These are phyloP conservation scores for Tetranychus urticae DNA, from an alignment of 1,140 invertebrate species.

Conservation along the genomic window DNA sequence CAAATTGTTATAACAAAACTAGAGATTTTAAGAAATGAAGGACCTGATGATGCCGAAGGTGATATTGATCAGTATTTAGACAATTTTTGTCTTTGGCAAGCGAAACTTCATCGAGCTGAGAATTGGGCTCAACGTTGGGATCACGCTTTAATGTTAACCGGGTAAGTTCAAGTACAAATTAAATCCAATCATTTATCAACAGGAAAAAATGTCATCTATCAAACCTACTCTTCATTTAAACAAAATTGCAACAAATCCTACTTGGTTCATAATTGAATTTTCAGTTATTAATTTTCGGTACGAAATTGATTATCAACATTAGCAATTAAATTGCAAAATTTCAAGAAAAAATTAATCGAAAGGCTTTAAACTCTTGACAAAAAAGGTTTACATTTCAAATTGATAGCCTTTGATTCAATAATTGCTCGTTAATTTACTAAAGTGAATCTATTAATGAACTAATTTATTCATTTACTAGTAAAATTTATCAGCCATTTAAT, in stretches of 20 bases:
- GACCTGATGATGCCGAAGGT: conserved; percentile 14
- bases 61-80: conserved; percentile 19
- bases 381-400: too few relatives aligned
- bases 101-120: neutral
- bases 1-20: conserved; percentile 13
- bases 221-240: too few relatives aligned
- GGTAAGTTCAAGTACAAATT: conserved; percentile 11
- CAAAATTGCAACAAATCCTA: too few relatives aligned
- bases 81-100: conserved; percentile 22
- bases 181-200: neutral
- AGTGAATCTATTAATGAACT: too few relatives aligned
- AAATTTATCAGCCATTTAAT: too few relatives aligned
- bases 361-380: too few relatives aligned
- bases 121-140: conserved; percentile 24
- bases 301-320: neutral
- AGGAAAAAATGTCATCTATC: too few relatives aligned
- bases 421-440: too few relatives aligned
- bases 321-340: too few relatives aligned
- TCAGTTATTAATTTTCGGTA: neutral
- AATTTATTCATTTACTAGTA: too few relatives aligned
- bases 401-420: too few relatives aligned
- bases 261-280: neutral
- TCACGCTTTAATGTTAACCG: conserved; percentile 27
- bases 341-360: too few relatives aligned
- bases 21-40: conserved; percentile 9